Percentiles rank a stretch among this genome's conserved stretches.
Conservation (phyloP, 2,797 vertebrate species). For the Falco naumanni region DNA sequence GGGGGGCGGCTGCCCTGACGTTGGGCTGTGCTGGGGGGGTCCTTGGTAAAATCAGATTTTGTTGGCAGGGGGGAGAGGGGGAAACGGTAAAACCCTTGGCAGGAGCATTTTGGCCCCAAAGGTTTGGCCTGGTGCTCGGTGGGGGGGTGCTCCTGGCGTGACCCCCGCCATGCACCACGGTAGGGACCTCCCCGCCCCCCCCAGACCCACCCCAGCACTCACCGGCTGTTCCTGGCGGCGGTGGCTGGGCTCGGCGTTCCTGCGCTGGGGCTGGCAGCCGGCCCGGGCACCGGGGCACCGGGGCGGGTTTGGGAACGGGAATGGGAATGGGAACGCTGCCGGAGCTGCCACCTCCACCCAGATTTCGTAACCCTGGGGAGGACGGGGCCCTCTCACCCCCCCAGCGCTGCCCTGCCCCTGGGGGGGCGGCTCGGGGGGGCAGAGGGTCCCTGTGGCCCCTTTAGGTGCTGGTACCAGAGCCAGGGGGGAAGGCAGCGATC, state of each 20-base stretch:
- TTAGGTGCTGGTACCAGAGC: background rate
- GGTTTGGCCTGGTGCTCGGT: background rate
- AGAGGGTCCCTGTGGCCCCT: background rate
- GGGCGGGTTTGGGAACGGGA: conserved; percentile 2
- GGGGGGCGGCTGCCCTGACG: background rate
- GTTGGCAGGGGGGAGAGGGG: too few species aligned
- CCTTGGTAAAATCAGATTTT: too few species aligned
- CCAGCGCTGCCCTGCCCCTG: fast-evolving
- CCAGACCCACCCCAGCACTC: background rate
- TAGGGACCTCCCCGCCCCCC: background rate
- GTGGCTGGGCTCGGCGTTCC: background rate
- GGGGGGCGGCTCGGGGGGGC: background rate
- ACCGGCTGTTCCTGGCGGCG: background rate
- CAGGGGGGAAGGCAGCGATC: background rate
- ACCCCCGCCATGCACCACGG: too few species aligned
- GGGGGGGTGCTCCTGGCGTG: too few species aligned
- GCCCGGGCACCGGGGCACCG: background rate
- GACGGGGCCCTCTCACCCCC: background rate
- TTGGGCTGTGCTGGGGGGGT: too few species aligned
- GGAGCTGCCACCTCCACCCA: conserved; percentile 37
- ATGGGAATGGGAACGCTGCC: background rate
- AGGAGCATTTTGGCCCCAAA: background rate
- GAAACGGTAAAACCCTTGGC: too few species aligned
- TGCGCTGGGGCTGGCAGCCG: conserved; percentile 10
- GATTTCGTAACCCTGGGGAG: conserved; percentile 29